Percentiles rank a stretch among this genome's conserved stretches.
Evolutionary conservation across 2,888 invertebrate genomes (phyloP).

Genomic region (Ethmia dodecea): DNA sequence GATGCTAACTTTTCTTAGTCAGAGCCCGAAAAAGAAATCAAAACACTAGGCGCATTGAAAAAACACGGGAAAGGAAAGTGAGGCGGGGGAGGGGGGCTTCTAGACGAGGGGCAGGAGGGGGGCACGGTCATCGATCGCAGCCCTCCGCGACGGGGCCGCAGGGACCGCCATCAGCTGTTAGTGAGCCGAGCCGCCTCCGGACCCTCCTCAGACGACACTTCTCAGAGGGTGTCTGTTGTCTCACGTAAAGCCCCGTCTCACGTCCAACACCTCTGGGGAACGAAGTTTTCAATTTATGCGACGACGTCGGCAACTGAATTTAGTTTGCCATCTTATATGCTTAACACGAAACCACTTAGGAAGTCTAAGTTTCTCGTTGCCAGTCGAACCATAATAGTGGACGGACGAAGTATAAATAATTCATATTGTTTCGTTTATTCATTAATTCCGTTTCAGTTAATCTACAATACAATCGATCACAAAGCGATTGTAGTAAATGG

Average conservation of each 20-base stretch:
- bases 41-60: slow-evolving; percentile 40
- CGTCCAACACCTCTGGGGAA: slow-evolving; percentile 15
- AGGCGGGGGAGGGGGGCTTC: slow-evolving; percentile 35
- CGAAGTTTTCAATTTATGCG: slow-evolving; percentile 16
- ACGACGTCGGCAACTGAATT: slow-evolving; percentile 6
- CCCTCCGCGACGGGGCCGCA: slow-evolving; percentile 45
- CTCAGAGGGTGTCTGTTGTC: slow-evolving; percentile 14
- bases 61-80: slow-evolving; percentile 67
- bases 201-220: slow-evolving; percentile 14
- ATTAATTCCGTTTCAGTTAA: slow-evolving; percentile 3
- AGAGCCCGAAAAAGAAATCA: slow-evolving; percentile 32
- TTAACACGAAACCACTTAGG: slow-evolving; percentile 3
- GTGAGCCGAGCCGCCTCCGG: slow-evolving; percentile 21
- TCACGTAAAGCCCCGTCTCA: slow-evolving; percentile 14
- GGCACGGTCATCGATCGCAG: slow-evolving; percentile 66
- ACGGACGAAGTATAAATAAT: too few species aligned
- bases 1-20: too few species aligned
- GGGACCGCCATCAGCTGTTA: slow-evolving; percentile 66
- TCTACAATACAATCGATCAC: slow-evolving; percentile 2
- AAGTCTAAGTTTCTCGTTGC: too few species aligned
- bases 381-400: too few species aligned
- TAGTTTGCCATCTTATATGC: slow-evolving; percentile 5
- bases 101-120: slow-evolving; percentile 39
- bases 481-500: slow-evolving; percentile 3
- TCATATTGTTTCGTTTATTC: too few species aligned